Evolutionary conservation across 2,797 vertebrate genomes (phyloP).

Genomic region (Phrynocephalus vlangalii): DNA sequence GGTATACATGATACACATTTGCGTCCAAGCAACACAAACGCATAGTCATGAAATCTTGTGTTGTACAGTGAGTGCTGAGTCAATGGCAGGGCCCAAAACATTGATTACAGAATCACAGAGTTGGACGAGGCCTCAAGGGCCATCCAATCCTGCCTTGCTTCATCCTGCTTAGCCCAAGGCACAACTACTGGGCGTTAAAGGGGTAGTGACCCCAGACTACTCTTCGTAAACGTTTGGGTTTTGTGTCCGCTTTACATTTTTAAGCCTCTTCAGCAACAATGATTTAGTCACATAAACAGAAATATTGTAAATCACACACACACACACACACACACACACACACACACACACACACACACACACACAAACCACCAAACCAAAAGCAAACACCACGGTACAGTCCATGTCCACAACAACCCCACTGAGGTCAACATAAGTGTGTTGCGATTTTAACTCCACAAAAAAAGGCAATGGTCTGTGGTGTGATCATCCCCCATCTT

Average conservation of each 20-base stretch:
- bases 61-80: neutral
- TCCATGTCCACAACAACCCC: neutral
- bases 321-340: no score
- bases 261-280: neutral
- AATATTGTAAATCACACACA: neutral
- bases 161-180: neutral
- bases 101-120: no score
- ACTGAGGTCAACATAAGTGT: neutral
- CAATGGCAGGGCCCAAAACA: no score
- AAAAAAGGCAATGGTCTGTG: neutral
- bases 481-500: conserved; percentile 29
- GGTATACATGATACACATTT: neutral
- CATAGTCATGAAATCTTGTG: neutral
- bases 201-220: neutral
- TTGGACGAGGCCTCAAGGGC: no score
- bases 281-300: no score
- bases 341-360: no score
- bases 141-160: neutral
- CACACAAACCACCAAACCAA: no score
- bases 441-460: no score
- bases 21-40: neutral
- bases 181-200: neutral
- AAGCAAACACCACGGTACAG: no score
- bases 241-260: neutral
- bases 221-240: neutral